These are phyloP conservation scores for Caenorhabditis briggsae DNA, from an alignment of 1,140 invertebrate genomes.

Conservation along the genomic window DNA sequence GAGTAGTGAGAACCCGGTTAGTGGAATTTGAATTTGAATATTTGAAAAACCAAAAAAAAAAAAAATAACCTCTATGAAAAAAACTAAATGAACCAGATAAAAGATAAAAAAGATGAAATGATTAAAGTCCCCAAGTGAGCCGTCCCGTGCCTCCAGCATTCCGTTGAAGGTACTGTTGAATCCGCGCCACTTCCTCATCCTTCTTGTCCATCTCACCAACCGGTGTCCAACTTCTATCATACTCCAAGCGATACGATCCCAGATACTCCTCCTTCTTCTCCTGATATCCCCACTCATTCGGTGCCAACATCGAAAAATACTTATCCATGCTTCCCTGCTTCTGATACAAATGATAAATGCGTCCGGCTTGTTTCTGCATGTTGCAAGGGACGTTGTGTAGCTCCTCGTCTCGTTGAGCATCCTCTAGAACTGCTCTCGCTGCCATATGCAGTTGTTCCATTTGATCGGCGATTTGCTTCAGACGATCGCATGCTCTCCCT, in stretches of 20 bases:
- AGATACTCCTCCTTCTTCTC: conserved; percentile 80
- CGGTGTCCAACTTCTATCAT: conserved; percentile 84
- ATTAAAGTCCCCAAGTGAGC: conserved; percentile 48
- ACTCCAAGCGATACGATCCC: conserved; percentile 83
- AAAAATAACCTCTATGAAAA: neutral
- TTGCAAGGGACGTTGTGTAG: conserved; percentile 84
- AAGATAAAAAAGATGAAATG: neutral
- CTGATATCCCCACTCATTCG: conserved; percentile 83
- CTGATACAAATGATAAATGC: conserved; percentile 84
- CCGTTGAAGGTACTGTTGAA: conserved; percentile 39
- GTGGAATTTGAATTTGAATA: neutral
- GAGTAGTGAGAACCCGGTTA: neutral
- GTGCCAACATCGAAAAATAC: conserved; percentile 85
- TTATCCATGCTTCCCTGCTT: conserved; percentile 1
- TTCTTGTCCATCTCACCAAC: conserved; percentile 75
- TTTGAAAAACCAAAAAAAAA: neutral
- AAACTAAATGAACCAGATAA: neutral
- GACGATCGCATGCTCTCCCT: conserved; percentile 53
- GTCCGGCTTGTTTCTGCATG: conserved; percentile 84
- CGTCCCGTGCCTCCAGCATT: neutral
- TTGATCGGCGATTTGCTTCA: conserved; percentile 60
- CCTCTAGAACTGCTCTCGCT: conserved; percentile 82
- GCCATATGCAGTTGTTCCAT: conserved; percentile 78
- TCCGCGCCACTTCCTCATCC: conserved; percentile 56
- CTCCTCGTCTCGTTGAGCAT: conserved; percentile 81